These are phyloP conservation scores for Lycia hirtaria DNA, from an alignment of 2,888 invertebrate genomes.

Conservation along the genomic window DNA sequence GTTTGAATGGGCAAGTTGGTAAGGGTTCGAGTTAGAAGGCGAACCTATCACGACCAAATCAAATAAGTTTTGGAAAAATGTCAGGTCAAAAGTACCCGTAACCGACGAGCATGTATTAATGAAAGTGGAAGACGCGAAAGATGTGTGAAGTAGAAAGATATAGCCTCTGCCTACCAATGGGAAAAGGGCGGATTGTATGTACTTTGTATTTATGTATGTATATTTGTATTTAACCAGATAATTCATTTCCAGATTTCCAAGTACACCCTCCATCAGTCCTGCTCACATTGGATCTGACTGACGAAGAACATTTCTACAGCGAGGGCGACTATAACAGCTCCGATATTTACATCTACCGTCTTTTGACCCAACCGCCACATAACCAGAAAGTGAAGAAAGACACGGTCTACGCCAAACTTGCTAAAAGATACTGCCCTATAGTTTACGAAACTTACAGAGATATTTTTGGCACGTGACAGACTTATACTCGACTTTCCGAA, in stretches of 20 bases:
- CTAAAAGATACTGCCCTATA: constrained; percentile 7
- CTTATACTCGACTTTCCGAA: too few relatives aligned
- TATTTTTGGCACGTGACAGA: constrained; percentile 9
- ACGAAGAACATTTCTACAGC: neutral
- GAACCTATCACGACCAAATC: too few relatives aligned
- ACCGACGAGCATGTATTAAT: too few relatives aligned
- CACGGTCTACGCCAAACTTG: neutral
- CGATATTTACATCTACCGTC: neutral
- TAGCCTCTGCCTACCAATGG: too few relatives aligned
- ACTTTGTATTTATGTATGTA: too few relatives aligned
- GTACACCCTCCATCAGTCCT: neutral
- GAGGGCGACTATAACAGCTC: neutral
- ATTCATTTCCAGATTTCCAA: neutral
- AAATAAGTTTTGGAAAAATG: too few relatives aligned
- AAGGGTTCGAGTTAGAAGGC: too few relatives aligned
- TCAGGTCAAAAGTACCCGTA: too few relatives aligned
- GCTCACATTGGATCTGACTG: neutral
- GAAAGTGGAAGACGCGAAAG: too few relatives aligned
- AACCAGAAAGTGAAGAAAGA: neutral
- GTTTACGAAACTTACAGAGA: constrained; percentile 4
- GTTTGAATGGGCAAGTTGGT: too few relatives aligned
- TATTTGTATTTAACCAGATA: neutral
- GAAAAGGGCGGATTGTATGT: too few relatives aligned
- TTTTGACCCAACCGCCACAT: neutral
- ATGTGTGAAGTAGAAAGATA: too few relatives aligned